Evolutionary conservation across 2,888 invertebrate species (phyloP), one percentile per base, ranked within the genome.

Genomic region (Thymelicus lineola): DNA sequence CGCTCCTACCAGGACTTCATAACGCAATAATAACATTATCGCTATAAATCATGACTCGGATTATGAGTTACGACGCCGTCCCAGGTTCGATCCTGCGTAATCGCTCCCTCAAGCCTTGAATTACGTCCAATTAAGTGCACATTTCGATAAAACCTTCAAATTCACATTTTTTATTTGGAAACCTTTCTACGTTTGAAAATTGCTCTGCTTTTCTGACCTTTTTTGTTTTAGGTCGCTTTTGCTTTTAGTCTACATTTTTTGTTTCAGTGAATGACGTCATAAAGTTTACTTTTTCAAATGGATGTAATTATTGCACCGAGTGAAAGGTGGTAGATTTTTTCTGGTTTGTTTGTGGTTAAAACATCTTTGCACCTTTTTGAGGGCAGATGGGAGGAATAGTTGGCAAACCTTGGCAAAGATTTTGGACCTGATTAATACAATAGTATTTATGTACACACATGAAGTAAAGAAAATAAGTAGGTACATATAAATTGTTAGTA

Each of bases 121-220:
- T 87, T 87, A 87, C 82, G 76, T 78, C 77, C 84, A 88, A 88
- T 88, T 87, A 88, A 80, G 77, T 78, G 70, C 72, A 69, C 75
- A 81, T 83, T 83, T 83, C 81, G 77, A 83, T 80, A 83, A 82
- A 80, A 71, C 59, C 71, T 55, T 71, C 63, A 66, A 68, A 60
- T 70, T 58, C 61, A 50, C n/a, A 14, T 63, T 66, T 71, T 71
- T 67, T 57, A 20, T 71, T 62, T 50, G 53, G 63, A 59, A 62
- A 69, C 60, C 71, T 66, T 71, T 71, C 73, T 71, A 71, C 73
- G 65, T 65, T 65, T 71, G 46, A 53, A 66, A 71, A 73, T 73
- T 71, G 71, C 58, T 70, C 59, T 28, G 64, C 14, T 65, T 65
- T 70, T 45, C 28, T 28, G 28, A 28, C 28, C 55, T 50, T 59